Base-by-base conservation (phyloP, 2,113 vertebrate genomes). In the Clarias macrocephalus region DNA sequence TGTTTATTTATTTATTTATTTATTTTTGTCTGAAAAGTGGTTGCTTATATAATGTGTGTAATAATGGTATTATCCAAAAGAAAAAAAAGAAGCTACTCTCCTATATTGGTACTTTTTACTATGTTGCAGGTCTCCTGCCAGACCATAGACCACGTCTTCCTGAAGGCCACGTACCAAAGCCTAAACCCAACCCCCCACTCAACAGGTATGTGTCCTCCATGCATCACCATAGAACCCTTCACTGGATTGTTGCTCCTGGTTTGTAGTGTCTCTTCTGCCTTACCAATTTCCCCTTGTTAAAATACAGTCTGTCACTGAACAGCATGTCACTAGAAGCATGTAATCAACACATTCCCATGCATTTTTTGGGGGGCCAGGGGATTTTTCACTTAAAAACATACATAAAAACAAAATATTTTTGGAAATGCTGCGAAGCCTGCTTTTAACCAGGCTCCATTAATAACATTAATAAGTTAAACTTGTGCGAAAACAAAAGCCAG, bases 121-220 rank as follows among this genome's bases (percentile, higher is more conserved):
- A 15, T 23, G 13, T 23, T 90, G 19, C 92, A 99, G 98, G 98
- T 92, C 95, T 99, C n/a, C 92, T 99, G n/a, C 98, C 98, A 89
- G 93, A 99, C 93, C 98, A 99, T 92, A 97, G 91, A 91, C 98
- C 97, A 82, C 88, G 3, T 86, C 95, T 96, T 91, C 96, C 97
- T 82, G 96, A 97, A 91, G 97, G 94, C 80, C 94, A 95, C 56
- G 83, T 96, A 88, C 93, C 95, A 30, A 97, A 93, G 86, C 86
- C 88, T 7, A 96, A 87, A 92, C 88, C 90, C 91, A 95, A 93
- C 77, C 94, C 90, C 0, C 92, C 94, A 12, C 94, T 99, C 23
- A 99, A 99, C 94, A 97, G 97, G 97, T 99, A 91, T 94, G 90
- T 83, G 19, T 1, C 0, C 54, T 3, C 76, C 25, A 56, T 28